phyloP scores from a whole-genome alignment of 2,113 vertebrate species.

The Dasypus novemcinctus region DNA sequence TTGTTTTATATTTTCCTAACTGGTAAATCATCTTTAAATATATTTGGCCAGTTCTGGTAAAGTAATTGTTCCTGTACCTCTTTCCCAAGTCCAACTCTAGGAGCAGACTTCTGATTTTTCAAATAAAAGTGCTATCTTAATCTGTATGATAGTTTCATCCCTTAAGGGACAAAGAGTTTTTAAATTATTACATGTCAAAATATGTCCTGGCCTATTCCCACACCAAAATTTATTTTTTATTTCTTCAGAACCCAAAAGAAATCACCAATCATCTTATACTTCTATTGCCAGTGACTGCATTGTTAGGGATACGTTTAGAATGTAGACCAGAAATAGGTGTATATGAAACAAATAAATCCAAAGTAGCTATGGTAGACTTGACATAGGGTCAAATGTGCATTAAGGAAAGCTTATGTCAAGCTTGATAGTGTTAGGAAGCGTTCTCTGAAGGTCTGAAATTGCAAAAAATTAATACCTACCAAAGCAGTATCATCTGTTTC shows the following conservation, averaged over 20 bases:
- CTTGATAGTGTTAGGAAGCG: not conserved
- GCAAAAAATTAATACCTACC: not conserved
- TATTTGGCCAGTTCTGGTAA: not conserved
- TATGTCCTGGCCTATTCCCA: not conserved
- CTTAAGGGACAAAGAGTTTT: not conserved
- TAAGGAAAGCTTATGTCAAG: not conserved
- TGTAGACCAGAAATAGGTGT: not conserved
- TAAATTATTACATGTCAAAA: not conserved
- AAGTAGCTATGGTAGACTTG: not conserved
- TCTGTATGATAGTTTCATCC: not conserved
- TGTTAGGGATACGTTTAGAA: not conserved
- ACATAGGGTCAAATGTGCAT: not conserved
- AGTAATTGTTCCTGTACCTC: not conserved
- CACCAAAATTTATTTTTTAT: not conserved
- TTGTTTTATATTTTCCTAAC: not conserved
- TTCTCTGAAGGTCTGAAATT: not conserved
- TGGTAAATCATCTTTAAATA: not conserved
- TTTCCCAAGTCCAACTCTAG: not conserved
- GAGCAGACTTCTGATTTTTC: not conserved
- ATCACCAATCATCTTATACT: not conserved
- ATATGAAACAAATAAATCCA: not conserved
- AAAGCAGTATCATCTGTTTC: not conserved
- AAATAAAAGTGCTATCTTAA: not conserved
- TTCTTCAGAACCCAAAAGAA: constrained; percentile 33
- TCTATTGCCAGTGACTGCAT: not conserved